phyloP scores from a whole-genome alignment of 2,113 vertebrate species.

The Oreocharis arfaki region DNA sequence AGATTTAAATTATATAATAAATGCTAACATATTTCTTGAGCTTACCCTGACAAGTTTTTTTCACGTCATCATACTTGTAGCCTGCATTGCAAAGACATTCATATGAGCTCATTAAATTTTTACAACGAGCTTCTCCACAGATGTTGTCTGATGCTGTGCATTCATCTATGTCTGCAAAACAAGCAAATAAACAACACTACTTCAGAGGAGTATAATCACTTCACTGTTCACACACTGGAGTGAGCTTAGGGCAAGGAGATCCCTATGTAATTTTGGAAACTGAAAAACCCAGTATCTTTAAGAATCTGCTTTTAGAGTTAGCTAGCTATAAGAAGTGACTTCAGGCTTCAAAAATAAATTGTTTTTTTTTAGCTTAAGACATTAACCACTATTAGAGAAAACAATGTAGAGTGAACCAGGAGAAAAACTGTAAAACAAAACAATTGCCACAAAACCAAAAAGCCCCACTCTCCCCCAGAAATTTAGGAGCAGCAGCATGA shows the following conservation, averaged over 20 bases:
- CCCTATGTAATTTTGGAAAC: neutral
- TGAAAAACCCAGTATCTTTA: neutral
- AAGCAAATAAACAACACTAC: neutral
- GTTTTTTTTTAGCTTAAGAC: neutral
- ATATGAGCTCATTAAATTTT: conserved; percentile 81
- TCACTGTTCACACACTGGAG: neutral
- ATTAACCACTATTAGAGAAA: neutral
- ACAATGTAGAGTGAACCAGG: neutral
- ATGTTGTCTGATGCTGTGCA: conserved; percentile 70
- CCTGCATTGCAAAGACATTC: conserved; percentile 85
- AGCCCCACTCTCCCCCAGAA: neutral
- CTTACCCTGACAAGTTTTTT: conserved; percentile 84
- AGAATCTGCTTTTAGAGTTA: neutral
- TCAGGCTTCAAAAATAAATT: neutral
- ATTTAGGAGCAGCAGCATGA: neutral
- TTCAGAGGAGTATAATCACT: neutral
- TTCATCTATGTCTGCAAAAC: conserved; percentile 86
- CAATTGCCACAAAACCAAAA: neutral
- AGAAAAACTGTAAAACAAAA: neutral
- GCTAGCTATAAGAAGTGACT: neutral
- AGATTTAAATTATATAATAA: neutral
- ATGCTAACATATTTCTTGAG: neutral
- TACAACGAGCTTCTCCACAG: conserved; percentile 86
- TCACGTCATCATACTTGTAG: conserved; percentile 77
- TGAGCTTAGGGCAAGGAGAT: neutral